Conservation (phyloP, 2,113 vertebrate species). For the Phalacrocorax brasilianus region DNA sequence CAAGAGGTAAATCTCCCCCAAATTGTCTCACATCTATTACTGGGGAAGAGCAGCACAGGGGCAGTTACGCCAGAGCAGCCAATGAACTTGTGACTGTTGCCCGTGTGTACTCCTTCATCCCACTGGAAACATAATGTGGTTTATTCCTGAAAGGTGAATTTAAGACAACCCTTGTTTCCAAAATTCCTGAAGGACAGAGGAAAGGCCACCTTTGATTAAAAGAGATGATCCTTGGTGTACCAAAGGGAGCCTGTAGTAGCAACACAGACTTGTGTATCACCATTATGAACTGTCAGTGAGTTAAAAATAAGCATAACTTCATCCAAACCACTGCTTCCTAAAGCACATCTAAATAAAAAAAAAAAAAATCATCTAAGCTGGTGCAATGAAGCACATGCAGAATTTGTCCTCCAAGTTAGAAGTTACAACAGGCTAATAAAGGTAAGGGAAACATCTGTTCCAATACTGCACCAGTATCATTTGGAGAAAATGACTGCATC, state of each 20-base stretch:
- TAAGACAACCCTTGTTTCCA: conserved; percentile 2
- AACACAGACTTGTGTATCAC: neutral
- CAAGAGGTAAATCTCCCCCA: neutral
- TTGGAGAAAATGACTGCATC: conserved; percentile 55
- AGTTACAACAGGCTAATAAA: conserved; percentile 59
- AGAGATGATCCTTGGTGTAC: neutral
- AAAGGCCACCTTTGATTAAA: neutral
- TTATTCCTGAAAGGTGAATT: neutral
- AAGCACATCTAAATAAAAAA: neutral
- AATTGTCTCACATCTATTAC: neutral
- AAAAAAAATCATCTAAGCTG: neutral
- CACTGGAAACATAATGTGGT: neutral
- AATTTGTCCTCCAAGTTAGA: conserved; percentile 45
- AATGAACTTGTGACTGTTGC: neutral
- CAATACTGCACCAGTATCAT: conserved; percentile 13
- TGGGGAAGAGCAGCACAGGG: neutral
- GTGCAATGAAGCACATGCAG: conserved; percentile 26
- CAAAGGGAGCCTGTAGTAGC: conserved; percentile 7
- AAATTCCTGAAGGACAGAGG: neutral
- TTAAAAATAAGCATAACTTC: conserved; percentile 52
- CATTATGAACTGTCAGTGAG: conserved; percentile 47
- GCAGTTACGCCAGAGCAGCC: neutral
- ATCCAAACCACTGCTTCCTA: conserved; percentile 40
- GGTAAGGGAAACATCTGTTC: conserved; percentile 61
- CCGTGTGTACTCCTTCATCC: neutral